Conservation (phyloP, 2,113 vertebrate genomes). For the Gavialis gangeticus region DNA sequence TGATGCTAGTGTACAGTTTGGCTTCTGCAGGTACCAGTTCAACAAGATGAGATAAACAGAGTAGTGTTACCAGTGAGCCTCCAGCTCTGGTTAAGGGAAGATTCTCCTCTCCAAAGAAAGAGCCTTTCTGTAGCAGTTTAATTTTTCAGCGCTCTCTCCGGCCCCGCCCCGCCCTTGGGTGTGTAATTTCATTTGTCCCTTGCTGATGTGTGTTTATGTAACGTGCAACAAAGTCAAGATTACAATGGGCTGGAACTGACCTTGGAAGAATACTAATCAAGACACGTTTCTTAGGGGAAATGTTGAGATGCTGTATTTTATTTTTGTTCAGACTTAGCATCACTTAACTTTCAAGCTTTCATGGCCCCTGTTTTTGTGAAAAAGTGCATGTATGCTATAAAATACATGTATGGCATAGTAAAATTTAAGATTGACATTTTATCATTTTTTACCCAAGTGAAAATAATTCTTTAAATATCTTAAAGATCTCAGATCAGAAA, state of each 20-base stretch:
- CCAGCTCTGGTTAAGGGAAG: background rate
- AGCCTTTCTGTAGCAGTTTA: background rate
- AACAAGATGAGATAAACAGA: background rate
- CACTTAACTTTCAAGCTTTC: too few relatives aligned
- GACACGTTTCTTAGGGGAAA: background rate
- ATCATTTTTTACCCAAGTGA: background rate
- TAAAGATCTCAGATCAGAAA: slow-evolving; percentile 18
- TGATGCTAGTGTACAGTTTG: background rate
- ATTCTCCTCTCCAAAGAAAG: background rate
- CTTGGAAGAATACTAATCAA: background rate
- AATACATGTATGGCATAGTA: background rate
- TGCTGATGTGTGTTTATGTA: background rate
- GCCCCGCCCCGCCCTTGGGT: too few relatives aligned
- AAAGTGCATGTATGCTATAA: background rate
- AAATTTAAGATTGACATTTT: background rate
- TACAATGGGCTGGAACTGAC: background rate
- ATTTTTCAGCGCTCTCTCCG: background rate
- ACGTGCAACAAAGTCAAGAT: background rate
- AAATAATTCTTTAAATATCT: slow-evolving; percentile 21
- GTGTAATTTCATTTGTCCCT: background rate
- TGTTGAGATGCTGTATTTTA: background rate
- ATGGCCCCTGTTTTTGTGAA: background rate
- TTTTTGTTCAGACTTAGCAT: background rate
- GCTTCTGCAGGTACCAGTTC: slow-evolving; percentile 14
- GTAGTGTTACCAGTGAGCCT: background rate